Conservation (phyloP, 2,797 vertebrate species). For the Gadopsis marmoratus region DNA sequence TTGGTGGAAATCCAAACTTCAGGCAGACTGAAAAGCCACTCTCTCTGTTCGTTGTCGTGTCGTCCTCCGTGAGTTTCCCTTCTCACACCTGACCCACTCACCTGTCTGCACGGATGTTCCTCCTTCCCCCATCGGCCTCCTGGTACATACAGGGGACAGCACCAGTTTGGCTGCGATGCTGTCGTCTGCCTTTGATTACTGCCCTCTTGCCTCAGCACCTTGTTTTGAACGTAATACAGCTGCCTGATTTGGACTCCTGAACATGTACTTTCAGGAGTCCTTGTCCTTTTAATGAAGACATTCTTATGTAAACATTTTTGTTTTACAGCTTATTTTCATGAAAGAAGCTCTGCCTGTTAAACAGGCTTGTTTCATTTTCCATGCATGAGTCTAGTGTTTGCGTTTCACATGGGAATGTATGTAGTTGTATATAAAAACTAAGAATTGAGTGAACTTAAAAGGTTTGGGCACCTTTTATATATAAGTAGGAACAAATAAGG, state of each 20-base stretch:
- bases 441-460: no score
- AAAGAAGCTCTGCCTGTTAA: neutral
- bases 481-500: neutral
- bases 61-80: neutral
- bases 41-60: neutral
- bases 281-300: no score
- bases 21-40: neutral
- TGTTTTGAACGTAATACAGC: neutral
- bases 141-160: neutral
- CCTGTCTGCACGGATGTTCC: neutral
- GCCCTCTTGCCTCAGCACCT: neutral
- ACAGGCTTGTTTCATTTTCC: neutral
- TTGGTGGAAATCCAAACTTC: neutral
- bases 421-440: no score
- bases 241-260: no score
- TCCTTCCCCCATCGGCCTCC: neutral
- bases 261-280: no score
- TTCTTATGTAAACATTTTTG: neutral
- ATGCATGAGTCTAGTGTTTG: neutral
- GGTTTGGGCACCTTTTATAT: no score
- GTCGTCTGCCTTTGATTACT: neutral
- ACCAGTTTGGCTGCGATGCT: neutral
- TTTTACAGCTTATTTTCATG: neutral
- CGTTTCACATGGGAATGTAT: neutral
- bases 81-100: neutral